Conservation (phyloP, 2,113 vertebrate genomes). For the Nothobranchius furzeri region DNA sequence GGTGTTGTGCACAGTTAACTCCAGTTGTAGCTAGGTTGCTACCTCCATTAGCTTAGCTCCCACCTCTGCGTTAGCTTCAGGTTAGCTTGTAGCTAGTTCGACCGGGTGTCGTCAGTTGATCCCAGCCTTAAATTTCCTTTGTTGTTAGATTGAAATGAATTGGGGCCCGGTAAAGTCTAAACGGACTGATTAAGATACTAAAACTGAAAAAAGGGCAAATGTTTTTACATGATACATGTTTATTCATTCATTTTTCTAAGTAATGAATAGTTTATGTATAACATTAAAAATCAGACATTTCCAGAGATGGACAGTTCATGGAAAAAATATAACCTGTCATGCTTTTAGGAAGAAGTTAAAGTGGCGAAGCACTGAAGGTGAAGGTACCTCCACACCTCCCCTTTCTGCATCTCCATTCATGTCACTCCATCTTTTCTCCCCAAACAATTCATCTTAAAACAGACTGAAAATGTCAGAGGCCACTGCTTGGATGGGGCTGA, state of each 20-base stretch:
- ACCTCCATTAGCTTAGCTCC: too few relatives aligned
- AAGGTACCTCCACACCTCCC: neutral
- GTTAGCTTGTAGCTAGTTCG: too few relatives aligned
- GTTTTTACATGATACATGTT: slow-evolving; percentile 30
- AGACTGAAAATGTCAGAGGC: slow-evolving; percentile 23
- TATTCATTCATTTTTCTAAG: slow-evolving; percentile 22
- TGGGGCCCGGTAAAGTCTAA: too few relatives aligned
- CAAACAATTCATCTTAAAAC: slow-evolving; percentile 19
- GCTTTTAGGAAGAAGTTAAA: slow-evolving; percentile 49
- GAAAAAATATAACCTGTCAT: slow-evolving; percentile 40
- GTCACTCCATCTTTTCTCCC: slow-evolving; percentile 19
- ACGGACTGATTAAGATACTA: too few relatives aligned
- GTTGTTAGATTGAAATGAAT: too few relatives aligned
- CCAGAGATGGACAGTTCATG: slow-evolving; percentile 22
- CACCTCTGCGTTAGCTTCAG: too few relatives aligned
- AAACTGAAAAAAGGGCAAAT: neutral
- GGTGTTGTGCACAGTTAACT: too few relatives aligned
- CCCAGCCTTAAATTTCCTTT: too few relatives aligned
- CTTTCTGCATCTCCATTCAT: slow-evolving; percentile 28
- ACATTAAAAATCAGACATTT: slow-evolving; percentile 22
- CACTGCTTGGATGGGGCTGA: neutral
- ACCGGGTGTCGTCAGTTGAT: too few relatives aligned
- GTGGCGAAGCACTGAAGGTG: slow-evolving; percentile 26
- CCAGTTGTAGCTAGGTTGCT: too few relatives aligned
- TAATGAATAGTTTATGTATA: slow-evolving; percentile 32